A percentile compares a stretch with the other conserved stretches of the same genome.
Conservation (phyloP, 2,113 vertebrate genomes). For the Proteles cristata region DNA sequence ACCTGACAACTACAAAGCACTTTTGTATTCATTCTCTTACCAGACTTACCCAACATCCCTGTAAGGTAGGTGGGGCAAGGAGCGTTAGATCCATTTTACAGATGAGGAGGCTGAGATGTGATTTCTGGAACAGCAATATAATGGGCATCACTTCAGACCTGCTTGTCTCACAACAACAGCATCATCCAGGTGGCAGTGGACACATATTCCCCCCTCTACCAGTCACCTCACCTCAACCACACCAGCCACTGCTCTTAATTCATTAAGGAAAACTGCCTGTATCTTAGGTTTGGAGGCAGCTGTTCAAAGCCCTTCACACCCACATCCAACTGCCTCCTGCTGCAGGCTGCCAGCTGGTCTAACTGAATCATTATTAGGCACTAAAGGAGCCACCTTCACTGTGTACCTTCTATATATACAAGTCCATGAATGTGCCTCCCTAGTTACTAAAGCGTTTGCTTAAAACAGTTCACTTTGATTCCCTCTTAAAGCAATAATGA, state of each 20-base stretch:
- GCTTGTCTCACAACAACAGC: background rate
- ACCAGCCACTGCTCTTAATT: background rate
- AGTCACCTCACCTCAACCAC: background rate
- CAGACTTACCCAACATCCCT: background rate
- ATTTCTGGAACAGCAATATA: background rate
- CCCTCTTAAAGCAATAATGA: constrained; percentile 36
- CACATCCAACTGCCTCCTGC: background rate
- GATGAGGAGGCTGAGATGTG: background rate
- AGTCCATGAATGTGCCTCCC: background rate
- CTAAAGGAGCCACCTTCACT: background rate
- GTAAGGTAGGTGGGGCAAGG: background rate
- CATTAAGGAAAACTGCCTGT: background rate
- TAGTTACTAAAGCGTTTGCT: background rate
- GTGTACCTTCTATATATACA: background rate
- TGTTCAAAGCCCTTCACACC: background rate
- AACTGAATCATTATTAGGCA: background rate
- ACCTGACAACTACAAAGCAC: background rate
- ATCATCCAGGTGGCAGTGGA: background rate
- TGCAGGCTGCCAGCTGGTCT: background rate
- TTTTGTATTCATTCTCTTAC: background rate
- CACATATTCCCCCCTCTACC: background rate
- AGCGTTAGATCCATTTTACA: background rate
- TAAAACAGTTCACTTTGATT: background rate
- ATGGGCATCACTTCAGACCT: background rate
- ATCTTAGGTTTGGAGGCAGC: background rate